These are phyloP conservation scores for Gasteruption jaculator DNA, from an alignment of 2,888 invertebrate genomes.

Conservation along the genomic window DNA sequence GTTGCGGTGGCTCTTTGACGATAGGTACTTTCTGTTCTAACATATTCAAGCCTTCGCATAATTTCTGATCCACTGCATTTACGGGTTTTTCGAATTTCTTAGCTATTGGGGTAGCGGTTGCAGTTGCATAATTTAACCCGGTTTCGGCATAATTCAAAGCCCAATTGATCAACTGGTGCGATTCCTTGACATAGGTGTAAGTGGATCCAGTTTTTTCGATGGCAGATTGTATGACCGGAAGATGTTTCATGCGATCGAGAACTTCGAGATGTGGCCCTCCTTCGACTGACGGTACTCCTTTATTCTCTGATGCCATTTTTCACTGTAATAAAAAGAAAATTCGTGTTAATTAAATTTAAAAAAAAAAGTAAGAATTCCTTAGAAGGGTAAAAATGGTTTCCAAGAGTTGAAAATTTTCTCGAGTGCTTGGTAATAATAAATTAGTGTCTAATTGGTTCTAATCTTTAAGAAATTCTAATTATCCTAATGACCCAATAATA, in stretches of 20 bases:
- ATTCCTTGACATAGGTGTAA: slow-evolving; percentile 51
- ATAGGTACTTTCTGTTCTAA: slow-evolving; percentile 58
- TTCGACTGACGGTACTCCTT: too few species aligned
- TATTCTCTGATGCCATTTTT: too few species aligned
- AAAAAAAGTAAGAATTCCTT: too few species aligned
- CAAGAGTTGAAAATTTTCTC: too few species aligned
- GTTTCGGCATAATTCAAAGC: slow-evolving; percentile 57
- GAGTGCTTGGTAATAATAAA: too few species aligned
- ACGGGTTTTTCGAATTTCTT: slow-evolving; percentile 56
- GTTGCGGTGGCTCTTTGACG: slow-evolving; percentile 56
- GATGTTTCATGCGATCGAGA: slow-evolving; percentile 42
- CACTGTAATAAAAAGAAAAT: too few species aligned
- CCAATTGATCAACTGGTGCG: slow-evolving; percentile 56
- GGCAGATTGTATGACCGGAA: slow-evolving; percentile 44
- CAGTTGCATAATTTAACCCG: slow-evolving; percentile 54
- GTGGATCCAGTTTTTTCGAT: slow-evolving; percentile 47
- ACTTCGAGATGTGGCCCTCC: slow-evolving; percentile 40
- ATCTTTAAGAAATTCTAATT: too few species aligned
- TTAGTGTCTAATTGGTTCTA: too few species aligned
- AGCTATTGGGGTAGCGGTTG: slow-evolving; percentile 54
- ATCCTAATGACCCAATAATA: too few species aligned
- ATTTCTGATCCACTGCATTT: slow-evolving; percentile 55
- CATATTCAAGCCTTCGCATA: slow-evolving; percentile 57
- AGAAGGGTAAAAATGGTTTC: too few species aligned
- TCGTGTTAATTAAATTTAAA: too few species aligned